These are phyloP conservation scores for Hozukius guyotensis DNA, from an alignment of 2,797 vertebrate genomes.

Conservation along the genomic window DNA sequence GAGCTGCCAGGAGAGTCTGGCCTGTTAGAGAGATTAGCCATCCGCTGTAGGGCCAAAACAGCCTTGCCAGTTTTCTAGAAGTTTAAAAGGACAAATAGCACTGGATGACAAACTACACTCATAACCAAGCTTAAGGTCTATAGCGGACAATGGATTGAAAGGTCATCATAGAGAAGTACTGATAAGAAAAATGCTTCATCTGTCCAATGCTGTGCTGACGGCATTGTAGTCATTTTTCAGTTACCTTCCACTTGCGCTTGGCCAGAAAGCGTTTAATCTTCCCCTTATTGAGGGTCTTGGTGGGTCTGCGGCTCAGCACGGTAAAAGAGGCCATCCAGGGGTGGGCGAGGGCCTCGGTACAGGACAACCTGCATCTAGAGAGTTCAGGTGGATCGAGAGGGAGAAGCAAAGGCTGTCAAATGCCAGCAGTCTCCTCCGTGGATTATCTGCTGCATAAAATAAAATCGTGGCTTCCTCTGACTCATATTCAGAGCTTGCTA, in stretches of 20 bases:
- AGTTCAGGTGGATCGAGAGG: not conserved
- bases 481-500: not conserved
- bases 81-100: slow-evolving; percentile 59
- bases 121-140: slow-evolving; percentile 20
- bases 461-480: not conserved
- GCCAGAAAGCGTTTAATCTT: slow-evolving; percentile 88
- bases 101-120: slow-evolving; percentile 45
- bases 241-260: slow-evolving; percentile 89
- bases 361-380: slow-evolving; percentile 82
- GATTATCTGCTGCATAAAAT: not conserved
- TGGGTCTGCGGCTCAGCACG: slow-evolving; percentile 61
- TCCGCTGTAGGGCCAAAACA: slow-evolving; percentile 87
- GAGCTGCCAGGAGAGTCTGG: slow-evolving; percentile 70
- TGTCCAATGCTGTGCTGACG: not conserved
- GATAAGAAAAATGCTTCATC: slow-evolving; percentile 15
- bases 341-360: slow-evolving; percentile 82
- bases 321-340: slow-evolving; percentile 85
- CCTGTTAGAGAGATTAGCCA: slow-evolving; percentile 83
- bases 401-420: slow-evolving; percentile 10
- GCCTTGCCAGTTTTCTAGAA: slow-evolving; percentile 87
- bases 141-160: slow-evolving; percentile 31
- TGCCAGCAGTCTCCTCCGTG: not conserved
- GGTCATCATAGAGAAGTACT: not conserved
- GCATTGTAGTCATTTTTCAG: not conserved
- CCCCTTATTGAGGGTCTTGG: slow-evolving; percentile 84